Percentiles rank a stretch among this genome's conserved stretches.
Conservation (phyloP, 2,797 vertebrate species). For the Craterocephalus amniculus region DNA sequence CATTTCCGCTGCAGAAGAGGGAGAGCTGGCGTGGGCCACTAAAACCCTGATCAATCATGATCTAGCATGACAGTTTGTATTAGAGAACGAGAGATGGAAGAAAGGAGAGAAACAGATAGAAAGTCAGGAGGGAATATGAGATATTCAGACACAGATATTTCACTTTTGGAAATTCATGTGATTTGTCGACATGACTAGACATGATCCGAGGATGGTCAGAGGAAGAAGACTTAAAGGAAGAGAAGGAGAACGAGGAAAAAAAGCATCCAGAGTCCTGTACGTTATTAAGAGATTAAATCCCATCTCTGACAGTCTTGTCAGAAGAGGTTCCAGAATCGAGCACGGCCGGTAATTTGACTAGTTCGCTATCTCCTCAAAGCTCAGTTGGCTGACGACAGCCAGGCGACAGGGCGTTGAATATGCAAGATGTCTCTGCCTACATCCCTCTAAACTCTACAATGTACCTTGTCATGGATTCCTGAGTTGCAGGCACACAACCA, state of each 20-base stretch:
- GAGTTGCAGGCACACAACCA: constrained; percentile 22
- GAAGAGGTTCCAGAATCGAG: constrained; percentile 80
- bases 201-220: constrained; percentile 74
- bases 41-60: constrained; percentile 80
- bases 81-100: constrained; percentile 68
- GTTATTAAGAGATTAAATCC: constrained; percentile 87
- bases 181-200: constrained; percentile 84
- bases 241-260: constrained; percentile 28
- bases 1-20: constrained; percentile 70
- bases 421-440: constrained; percentile 78
- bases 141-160: constrained; percentile 75
- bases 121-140: constrained; percentile 51
- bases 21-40: constrained; percentile 74
- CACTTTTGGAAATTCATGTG: constrained; percentile 73
- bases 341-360: constrained; percentile 85
- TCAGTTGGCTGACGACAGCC: constrained; percentile 83
- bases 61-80: constrained; percentile 76
- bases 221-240: constrained; percentile 42
- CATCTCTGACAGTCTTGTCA: constrained; percentile 85
- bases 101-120: constrained; percentile 51
- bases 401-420: constrained; percentile 82
- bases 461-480: constrained; percentile 54
- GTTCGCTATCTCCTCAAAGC: constrained; percentile 80
- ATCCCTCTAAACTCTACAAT: constrained; percentile 60
- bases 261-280: constrained; percentile 64